These are phyloP conservation scores for Oceanites oceanicus DNA, from an alignment of 2,113 vertebrate genomes.

Conservation along the genomic window DNA sequence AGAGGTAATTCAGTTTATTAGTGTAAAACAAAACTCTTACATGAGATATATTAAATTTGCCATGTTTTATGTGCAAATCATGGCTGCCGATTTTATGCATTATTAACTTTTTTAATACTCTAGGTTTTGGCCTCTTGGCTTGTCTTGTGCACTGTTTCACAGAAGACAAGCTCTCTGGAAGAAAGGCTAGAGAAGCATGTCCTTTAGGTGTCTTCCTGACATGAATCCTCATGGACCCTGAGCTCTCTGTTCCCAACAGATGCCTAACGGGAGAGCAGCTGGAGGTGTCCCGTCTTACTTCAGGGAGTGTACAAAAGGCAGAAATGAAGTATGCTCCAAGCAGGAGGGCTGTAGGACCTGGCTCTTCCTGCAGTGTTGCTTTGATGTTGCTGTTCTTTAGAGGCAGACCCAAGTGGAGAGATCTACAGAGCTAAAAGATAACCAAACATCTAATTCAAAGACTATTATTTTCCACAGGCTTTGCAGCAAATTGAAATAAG, in stretches of 20 bases:
- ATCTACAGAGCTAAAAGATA: not conserved
- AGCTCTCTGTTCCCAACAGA: not conserved
- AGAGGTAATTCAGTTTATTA: constrained; percentile 30
- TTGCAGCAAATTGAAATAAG: not conserved
- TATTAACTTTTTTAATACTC: not conserved
- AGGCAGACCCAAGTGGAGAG: not conserved
- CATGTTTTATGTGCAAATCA: not conserved
- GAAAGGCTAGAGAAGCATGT: not conserved
- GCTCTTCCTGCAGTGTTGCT: not conserved
- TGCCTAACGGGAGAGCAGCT: not conserved
- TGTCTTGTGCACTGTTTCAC: not conserved
- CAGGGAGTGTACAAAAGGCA: not conserved
- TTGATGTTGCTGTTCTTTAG: not conserved
- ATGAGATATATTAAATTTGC: not conserved
- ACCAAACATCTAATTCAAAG: not conserved
- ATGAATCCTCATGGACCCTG: not conserved
- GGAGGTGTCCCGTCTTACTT: not conserved
- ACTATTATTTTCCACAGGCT: not conserved
- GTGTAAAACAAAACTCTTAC: not conserved
- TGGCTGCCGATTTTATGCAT: not conserved
- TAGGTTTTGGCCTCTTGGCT: not conserved
- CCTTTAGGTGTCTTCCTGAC: not conserved
- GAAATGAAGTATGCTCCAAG: not conserved
- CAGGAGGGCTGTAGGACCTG: not conserved
- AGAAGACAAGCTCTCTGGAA: not conserved